phyloP scores from a whole-genome alignment of 2,888 invertebrate species.

The Busseola fusca region DNA sequence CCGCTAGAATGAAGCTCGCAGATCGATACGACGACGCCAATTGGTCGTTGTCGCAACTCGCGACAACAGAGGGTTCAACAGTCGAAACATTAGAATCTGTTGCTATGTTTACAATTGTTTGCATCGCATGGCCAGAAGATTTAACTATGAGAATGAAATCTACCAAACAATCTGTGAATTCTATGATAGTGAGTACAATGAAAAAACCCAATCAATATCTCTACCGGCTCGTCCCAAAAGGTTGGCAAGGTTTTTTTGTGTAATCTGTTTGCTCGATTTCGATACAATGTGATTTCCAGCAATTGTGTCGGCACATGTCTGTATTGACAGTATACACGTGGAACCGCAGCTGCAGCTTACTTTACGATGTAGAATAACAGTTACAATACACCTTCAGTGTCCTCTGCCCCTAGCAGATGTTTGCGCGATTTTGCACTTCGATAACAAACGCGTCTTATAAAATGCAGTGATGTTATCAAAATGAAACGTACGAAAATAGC shows the following conservation, averaged over 20 bases:
- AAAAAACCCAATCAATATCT: constrained; percentile 39
- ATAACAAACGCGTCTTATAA: constrained; percentile 42
- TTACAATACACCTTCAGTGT: constrained; percentile 56
- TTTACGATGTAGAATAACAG: constrained; percentile 61
- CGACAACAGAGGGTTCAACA: constrained; percentile 72
- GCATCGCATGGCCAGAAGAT: constrained; percentile 21
- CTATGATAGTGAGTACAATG: constrained; percentile 34
- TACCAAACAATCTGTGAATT: constrained; percentile 24
- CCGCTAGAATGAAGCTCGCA: constrained; percentile 68
- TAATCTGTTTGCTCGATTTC: constrained; percentile 67
- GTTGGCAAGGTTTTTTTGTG: constrained; percentile 59
- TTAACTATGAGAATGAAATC: constrained; percentile 34
- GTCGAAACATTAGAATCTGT: constrained; percentile 69
- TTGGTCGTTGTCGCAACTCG: constrained; percentile 73
- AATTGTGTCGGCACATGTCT: constrained; percentile 67
- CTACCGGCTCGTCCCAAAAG: constrained; percentile 38
- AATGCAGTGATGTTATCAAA: constrained; percentile 38
- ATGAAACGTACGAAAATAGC: constrained; percentile 21
- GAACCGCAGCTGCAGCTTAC: constrained; percentile 76
- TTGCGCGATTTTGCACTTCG: constrained; percentile 51
- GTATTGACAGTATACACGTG: constrained; percentile 66
- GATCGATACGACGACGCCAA: constrained; percentile 85
- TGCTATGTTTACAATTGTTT: constrained; percentile 66
- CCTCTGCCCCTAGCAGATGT: constrained; percentile 58
- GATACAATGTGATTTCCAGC: constrained; percentile 69